Conservation (phyloP, 2,113 vertebrate genomes). For the Pyxicephalus adspersus region DNA sequence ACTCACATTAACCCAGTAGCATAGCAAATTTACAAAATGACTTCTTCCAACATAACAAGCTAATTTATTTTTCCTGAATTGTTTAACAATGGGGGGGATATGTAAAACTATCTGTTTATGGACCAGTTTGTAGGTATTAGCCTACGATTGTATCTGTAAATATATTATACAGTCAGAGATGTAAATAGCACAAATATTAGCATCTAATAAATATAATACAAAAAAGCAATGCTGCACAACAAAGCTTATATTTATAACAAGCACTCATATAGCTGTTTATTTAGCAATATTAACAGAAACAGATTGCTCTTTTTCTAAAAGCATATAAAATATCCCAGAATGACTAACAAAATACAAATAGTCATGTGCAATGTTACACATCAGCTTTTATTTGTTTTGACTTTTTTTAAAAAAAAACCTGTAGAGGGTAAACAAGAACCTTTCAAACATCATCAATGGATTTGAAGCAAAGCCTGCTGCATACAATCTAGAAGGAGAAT, state of each 20-base stretch:
- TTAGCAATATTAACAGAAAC: too few species aligned
- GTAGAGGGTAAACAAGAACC: too few species aligned
- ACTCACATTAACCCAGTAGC: neutral
- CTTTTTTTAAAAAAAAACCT: too few species aligned
- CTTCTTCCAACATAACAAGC: slow-evolving; percentile 62
- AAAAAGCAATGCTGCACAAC: neutral
- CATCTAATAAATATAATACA: slow-evolving; percentile 29
- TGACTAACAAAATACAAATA: too few species aligned
- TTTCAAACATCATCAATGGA: too few species aligned
- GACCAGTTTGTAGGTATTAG: slow-evolving; percentile 45
- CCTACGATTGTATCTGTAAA: slow-evolving; percentile 44
- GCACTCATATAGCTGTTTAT: too few species aligned
- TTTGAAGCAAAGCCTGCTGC: too few species aligned
- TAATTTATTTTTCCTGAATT: slow-evolving; percentile 68
- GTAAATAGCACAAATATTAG: slow-evolving; percentile 14
- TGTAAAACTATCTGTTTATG: slow-evolving; percentile 59
- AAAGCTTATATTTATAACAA: neutral
- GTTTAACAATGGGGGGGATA: slow-evolving; percentile 61
- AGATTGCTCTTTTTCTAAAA: too few species aligned
- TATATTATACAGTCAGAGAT: slow-evolving; percentile 24
- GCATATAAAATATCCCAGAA: too few species aligned
- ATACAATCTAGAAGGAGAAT: too few species aligned
- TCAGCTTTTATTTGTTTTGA: too few species aligned
- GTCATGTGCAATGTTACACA: too few species aligned
- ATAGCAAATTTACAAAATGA: slow-evolving; percentile 53